Base-by-base conservation (phyloP, 2,113 vertebrate species). In the Paralichthys olivaceus region DNA sequence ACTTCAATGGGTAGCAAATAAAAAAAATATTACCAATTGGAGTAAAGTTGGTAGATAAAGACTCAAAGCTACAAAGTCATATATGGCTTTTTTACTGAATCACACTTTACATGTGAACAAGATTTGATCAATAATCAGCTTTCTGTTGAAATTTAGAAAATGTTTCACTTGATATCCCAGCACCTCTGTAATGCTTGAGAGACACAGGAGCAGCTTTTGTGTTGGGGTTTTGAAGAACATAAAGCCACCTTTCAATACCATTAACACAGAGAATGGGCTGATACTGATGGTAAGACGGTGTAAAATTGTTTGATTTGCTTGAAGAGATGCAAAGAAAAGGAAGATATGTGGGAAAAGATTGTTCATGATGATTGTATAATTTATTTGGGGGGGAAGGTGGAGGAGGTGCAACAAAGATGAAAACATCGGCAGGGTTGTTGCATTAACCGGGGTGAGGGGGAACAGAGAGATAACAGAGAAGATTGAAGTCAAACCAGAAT, bases 241-340 rank as follows among this genome's bases (percentile, higher is more conserved):
- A 81, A 87, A 89, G 76, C 72, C 63, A 58, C 19, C 60, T 72
- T 81, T 75, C 59, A 81, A 77, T 86, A 91, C 84, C 89, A 72
- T 76, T 67, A 80, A 75, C 12, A 37, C 13, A 64, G 73, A 84
- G 74, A 86, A 85, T 81, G 40, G 72, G 54, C 32, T 9, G 77
- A 85, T 79, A 55, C 76, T 72, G 83, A 79, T 54, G 76, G 72
- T 73, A 84, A 90, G 82, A 72, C 60, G 23, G 56, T 81, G 82
- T 88, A 76, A 90, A 91, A 92, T 91, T 76, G 77, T 90, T 55
- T 86, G 85, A 92, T 86, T 80, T 62, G 82, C 83, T 85, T 84
- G 85, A 86, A 75, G 84, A 86, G 69, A 73, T 19, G 12, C 57
- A 45, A 81, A 90, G 80, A 92, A 85, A 90, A 80, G 63, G 63